Conservation (phyloP, 2,888 invertebrate genomes). For the Papilio protenor region DNA sequence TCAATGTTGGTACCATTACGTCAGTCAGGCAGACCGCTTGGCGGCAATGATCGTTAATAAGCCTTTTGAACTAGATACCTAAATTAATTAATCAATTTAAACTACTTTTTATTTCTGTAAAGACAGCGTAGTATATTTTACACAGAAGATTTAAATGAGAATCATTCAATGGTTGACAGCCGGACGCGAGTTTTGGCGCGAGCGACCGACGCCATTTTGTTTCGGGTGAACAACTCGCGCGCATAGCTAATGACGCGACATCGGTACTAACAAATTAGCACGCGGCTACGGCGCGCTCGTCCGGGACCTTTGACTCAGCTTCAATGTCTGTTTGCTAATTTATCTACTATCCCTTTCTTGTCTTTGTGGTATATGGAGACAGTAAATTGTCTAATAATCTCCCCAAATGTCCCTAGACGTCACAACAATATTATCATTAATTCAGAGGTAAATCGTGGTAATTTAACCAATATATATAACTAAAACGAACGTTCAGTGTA, state of each 20-base stretch:
- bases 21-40: neutral
- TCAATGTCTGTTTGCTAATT: constrained; percentile 53
- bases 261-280: constrained; percentile 68
- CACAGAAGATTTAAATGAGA: constrained; percentile 51
- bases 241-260: constrained; percentile 57
- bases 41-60: too few species aligned
- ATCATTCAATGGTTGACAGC: constrained; percentile 52
- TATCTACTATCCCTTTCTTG: constrained; percentile 42
- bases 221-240: constrained; percentile 47
- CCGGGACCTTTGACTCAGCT: constrained; percentile 59
- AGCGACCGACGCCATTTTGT: constrained; percentile 54
- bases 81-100: neutral
- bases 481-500: too few species aligned
- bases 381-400: neutral
- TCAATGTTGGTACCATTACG: neutral
- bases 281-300: constrained; percentile 58
- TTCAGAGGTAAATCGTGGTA: too few species aligned
- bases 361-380: neutral
- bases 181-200: constrained; percentile 53
- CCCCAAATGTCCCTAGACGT: too few species aligned
- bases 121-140: neutral
- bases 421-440: too few species aligned
- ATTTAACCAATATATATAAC: too few species aligned
- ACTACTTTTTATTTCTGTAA: neutral
- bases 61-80: neutral